Evolutionary conservation across 2,113 vertebrate genomes (phyloP), one percentile per base, ranked within the genome.

Genomic region (Misgurnus mizolepis): DNA sequence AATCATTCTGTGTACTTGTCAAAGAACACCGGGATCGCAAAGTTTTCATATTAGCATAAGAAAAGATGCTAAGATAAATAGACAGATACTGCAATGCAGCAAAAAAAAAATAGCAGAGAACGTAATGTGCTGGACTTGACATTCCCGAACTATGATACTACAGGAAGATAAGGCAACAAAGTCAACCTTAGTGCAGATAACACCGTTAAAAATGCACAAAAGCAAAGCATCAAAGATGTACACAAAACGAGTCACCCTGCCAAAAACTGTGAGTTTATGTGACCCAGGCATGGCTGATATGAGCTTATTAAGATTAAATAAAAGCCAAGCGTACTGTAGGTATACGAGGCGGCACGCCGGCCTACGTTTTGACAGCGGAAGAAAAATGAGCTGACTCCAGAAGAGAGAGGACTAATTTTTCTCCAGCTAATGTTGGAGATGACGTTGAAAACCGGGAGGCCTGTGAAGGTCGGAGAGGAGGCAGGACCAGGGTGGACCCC

Each of bases 381-480:
- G 82, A 83, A 60, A 83, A 83, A 83, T 69, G 81, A 83, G 81
- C 41, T 40, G 61, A 47, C 53, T 55, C 10, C 40, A 66, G 55
- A 56, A 62, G 80, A 53, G 50, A n/a, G 68, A 61, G 76, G 55
- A 71, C 68, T 67, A 41, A 78, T 82, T 82, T 78, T 60, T 60
- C 68, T 79, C 43, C 55, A 67, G 76, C 76, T 83, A 83, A 83
- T 79, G 77, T 62, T 49, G 67, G 49, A 68, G 50, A 61, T 68
- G 77, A 75, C 70, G 45, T 39, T 47, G 69, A 60, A 55, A 34
- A 50, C 76, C 22, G 45, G 60, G 80, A 45, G 75, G 60, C 67
- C 9, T 17, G 50, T 55, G 50, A 78, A 83, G 82, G 76, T 83
- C 77, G 17, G 15, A 41, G 43, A 61, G 56, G 82, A 62, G 61